These are phyloP conservation scores for Balaeniceps rex DNA, from an alignment of 2,113 vertebrate species.

Conservation along the genomic window DNA sequence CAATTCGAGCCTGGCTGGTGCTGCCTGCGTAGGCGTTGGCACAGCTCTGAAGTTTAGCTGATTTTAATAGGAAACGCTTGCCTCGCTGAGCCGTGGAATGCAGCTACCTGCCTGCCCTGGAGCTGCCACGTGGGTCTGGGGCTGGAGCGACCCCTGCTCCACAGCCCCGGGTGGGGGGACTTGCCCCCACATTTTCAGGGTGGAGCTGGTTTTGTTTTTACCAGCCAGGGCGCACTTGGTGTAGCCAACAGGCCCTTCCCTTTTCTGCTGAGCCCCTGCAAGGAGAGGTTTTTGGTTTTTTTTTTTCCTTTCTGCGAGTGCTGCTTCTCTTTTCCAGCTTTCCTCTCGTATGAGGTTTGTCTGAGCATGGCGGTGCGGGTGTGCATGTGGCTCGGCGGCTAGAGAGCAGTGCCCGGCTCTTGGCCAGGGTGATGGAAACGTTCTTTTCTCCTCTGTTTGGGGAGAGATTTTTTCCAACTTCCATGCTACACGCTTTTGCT, in stretches of 20 bases:
- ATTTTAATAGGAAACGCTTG: neutral
- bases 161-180: neutral
- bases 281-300: neutral
- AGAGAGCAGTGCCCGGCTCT: neutral
- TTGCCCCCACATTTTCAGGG: neutral
- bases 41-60: neutral
- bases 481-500: neutral
- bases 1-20: neutral
- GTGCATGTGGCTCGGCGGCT: fast-evolving
- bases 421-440: fast-evolving
- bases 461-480: neutral
- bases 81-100: neutral
- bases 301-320: neutral
- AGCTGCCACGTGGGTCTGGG: neutral
- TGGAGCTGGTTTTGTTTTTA: neutral
- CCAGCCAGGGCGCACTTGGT: neutral
- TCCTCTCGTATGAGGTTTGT: neutral
- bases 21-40: neutral
- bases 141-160: neutral
- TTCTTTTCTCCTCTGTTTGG: neutral
- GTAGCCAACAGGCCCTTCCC: neutral
- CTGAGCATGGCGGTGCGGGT: neutral
- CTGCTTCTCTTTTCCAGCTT: neutral
- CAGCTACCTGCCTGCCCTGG: neutral
- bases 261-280: neutral